Evolutionary conservation across 2,797 vertebrate genomes (phyloP), one percentile per base, ranked within the genome.

Genomic region (Atherinosoma microstoma): DNA sequence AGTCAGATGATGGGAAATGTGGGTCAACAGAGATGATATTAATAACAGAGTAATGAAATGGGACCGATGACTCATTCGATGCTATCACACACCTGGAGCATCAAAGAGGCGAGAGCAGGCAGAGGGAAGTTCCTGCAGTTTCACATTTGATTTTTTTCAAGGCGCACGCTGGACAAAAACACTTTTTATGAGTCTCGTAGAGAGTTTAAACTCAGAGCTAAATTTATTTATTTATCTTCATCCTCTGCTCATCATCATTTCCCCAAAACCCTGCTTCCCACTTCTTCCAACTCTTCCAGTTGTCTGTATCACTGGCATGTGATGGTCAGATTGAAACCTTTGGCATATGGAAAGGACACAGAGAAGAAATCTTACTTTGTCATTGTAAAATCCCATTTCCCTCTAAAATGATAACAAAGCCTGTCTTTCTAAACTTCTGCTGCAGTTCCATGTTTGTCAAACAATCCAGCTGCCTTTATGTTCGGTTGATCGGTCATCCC

Each of bases 41-140:
- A 92, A 92, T 92, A 81, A 87, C 64, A 54, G 64, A 1, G 70
- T 86, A 91, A 83, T 89, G 86, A 93, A 91, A 93, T 84, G 83
- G 51, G 78, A 76, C 56, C 47, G 78, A 73, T 84, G 88, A 89
- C 75, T 86, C 80, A 64, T 58, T 66, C 69, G 89, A 92, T 90
- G 67, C 11, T 93, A 92, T 92, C 89, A 34, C 88, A 88, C 94
- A 94, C 91, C 94, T 94, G 93, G 82, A 80, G 84, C 89, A 91
- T 94, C 91, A 94, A 94, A 93, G 90, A 59, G 59, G 30, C 38
- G 57, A 22, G 3, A 54, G 35, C 6, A 9, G 73, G 12, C 58
- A 4, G 51, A 60, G 58, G 11, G 20, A 54, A n/a, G 29, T 58
- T 22, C 64, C 32, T 56, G 45, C 1, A 36, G 54, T 12, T 51